A percentile compares a stretch with the other conserved stretches of the same genome.
Conservation (phyloP, 2,888 invertebrate genomes). For the Isoperla grammatica region DNA sequence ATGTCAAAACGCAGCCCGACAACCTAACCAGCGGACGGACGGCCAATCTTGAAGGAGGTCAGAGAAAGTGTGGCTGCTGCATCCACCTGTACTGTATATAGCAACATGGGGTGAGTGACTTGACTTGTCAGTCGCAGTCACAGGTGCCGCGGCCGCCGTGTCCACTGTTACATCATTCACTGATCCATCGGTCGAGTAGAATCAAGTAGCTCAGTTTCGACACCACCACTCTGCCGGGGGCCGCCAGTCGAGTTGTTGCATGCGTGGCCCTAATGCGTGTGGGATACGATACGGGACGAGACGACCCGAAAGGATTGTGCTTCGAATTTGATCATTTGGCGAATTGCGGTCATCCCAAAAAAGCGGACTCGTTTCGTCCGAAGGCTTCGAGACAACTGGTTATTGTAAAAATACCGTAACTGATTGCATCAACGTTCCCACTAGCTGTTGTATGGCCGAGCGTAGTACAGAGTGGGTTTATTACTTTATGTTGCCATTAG, state of each 20-base stretch:
- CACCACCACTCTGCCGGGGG: background rate
- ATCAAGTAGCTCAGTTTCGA: slow-evolving; percentile 2
- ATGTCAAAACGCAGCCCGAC: no score
- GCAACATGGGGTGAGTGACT: slow-evolving; percentile 11
- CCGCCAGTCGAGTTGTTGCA: background rate
- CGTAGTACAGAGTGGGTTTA: no score
- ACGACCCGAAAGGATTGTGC: background rate
- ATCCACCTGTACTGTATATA: slow-evolving; percentile 9
- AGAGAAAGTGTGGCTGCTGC: slow-evolving; percentile 23
- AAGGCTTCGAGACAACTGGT: background rate
- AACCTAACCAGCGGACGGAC: no score
- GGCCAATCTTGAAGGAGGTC: no score
- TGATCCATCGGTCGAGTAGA: background rate
- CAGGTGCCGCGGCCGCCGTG: slow-evolving; percentile 1
- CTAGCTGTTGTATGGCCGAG: no score
- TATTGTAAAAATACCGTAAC: slow-evolving; percentile 14
- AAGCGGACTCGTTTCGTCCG: background rate
- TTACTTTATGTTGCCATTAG: no score
- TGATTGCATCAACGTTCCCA: slow-evolving; percentile 4
- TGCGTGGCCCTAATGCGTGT: background rate
- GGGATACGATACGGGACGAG: background rate
- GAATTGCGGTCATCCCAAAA: slow-evolving; percentile 11
- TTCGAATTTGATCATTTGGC: background rate
- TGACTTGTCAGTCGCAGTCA: no score
- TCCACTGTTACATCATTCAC: background rate